These are phyloP conservation scores for Phasia obesa DNA, from an alignment of 2,888 invertebrate genomes.

Conservation along the genomic window DNA sequence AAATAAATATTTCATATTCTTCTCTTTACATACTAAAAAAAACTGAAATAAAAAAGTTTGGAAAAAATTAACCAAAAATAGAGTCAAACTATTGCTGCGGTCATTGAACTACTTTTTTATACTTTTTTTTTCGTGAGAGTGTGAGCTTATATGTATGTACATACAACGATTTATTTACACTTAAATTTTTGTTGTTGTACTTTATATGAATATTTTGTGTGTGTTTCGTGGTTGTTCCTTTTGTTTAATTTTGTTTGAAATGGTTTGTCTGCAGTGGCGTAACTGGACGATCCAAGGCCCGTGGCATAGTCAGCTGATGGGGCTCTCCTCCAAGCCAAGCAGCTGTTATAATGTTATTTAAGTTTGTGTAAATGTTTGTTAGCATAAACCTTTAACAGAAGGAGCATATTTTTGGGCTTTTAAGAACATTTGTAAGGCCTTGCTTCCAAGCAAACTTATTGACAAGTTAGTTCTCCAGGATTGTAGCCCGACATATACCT, in stretches of 20 bases:
- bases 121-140: constrained; percentile 40
- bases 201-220: not conserved
- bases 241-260: constrained; percentile 53
- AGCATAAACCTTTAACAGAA: too few relatives aligned
- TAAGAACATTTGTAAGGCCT: too few relatives aligned
- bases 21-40: constrained; percentile 46
- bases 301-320: too few relatives aligned
- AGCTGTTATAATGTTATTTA: too few relatives aligned
- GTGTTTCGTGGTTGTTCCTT: not conserved
- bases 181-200: constrained; percentile 37
- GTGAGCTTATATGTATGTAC: constrained; percentile 64
- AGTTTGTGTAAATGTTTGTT: too few relatives aligned
- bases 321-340: too few relatives aligned
- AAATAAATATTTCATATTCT: constrained; percentile 56
- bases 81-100: constrained; percentile 55
- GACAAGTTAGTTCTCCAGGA: too few relatives aligned
- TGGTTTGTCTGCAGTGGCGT: constrained; percentile 57
- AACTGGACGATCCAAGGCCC: too few relatives aligned
- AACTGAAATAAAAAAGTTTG: constrained; percentile 35
- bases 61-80: constrained; percentile 56
- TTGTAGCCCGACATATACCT: too few relatives aligned
- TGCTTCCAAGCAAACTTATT: too few relatives aligned
- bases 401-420: too few relatives aligned
- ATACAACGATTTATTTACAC: constrained; percentile 64
- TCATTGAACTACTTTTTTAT: constrained; percentile 62